Conservation (phyloP, 2,797 vertebrate species). For the Hozukius guyotensis region DNA sequence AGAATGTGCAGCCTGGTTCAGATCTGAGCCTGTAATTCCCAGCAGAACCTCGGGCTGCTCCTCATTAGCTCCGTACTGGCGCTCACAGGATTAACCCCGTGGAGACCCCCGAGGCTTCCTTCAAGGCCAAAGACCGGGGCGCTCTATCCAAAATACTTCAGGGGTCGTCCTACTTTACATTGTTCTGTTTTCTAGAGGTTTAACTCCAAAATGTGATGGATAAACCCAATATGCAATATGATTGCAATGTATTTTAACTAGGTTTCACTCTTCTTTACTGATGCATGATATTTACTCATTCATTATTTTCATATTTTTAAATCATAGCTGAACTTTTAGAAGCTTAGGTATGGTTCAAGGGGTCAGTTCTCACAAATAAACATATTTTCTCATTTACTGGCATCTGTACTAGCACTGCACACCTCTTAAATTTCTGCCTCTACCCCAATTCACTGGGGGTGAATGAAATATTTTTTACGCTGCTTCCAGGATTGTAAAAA, state of each 20-base stretch:
- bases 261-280: neutral
- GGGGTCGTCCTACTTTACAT: constrained; percentile 17
- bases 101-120: constrained; percentile 50
- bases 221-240: neutral
- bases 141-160: neutral
- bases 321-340: neutral
- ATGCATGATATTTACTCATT: neutral
- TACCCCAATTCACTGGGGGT: neutral
- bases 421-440: neutral
- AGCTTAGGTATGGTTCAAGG: neutral
- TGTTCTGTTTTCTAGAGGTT: neutral
- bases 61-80: constrained; percentile 59
- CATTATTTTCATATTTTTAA: neutral
- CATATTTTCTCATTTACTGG: neutral
- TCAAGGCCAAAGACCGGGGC: constrained; percentile 46
- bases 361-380: neutral
- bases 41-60: constrained; percentile 65
- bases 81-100: constrained; percentile 62
- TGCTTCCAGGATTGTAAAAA: constrained; percentile 9
- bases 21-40: constrained; percentile 58
- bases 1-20: constrained; percentile 37
- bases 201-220: neutral
- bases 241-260: neutral
- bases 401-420: neutral
- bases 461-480: neutral